Percentiles rank a stretch among this genome's conserved stretches.
phyloP scores from a whole-genome alignment of 2,113 vertebrate species.

The Mionectes macconnelli region DNA sequence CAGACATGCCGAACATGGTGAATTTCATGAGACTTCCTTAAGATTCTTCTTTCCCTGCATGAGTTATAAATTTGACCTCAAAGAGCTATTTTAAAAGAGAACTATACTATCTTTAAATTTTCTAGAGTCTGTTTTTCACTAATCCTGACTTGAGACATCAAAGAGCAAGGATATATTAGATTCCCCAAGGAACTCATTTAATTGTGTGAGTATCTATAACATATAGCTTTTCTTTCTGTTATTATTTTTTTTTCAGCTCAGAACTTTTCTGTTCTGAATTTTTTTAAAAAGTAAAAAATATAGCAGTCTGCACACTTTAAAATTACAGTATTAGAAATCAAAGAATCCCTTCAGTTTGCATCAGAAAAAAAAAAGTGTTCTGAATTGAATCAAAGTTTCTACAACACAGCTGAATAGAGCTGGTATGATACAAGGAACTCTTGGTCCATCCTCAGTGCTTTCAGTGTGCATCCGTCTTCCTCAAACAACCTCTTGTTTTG shows the following conservation, averaged over 20 bases:
- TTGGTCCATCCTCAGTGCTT: not conserved
- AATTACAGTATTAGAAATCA: not conserved
- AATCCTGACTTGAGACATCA: constrained; percentile 66
- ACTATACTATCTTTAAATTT: constrained; percentile 39
- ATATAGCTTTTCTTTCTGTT: not conserved
- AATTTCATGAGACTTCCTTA: constrained; percentile 24
- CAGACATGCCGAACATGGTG: not conserved
- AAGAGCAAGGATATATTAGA: constrained; percentile 49
- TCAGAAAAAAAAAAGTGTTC: not conserved
- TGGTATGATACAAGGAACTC: not conserved
- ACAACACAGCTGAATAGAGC: not conserved
- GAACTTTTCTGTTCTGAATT: not conserved
- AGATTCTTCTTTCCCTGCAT: not conserved
- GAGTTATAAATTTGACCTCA: constrained; percentile 58
- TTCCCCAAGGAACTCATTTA: constrained; percentile 56
- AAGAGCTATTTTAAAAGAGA: constrained; percentile 22
- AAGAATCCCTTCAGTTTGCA: not conserved
- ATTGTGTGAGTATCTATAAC: constrained; percentile 34
- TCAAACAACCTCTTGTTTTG: not conserved
- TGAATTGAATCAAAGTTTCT: not conserved
- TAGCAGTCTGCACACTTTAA: not conserved
- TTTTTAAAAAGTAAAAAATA: not conserved
- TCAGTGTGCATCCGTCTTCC: not conserved
- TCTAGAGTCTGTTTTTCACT: constrained; percentile 55
- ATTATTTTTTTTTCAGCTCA: not conserved